A percentile compares a stretch with the other conserved stretches of the same genome.
Conservation (phyloP, 2,888 invertebrate species). For the Drosophila pseudotakahashii region DNA sequence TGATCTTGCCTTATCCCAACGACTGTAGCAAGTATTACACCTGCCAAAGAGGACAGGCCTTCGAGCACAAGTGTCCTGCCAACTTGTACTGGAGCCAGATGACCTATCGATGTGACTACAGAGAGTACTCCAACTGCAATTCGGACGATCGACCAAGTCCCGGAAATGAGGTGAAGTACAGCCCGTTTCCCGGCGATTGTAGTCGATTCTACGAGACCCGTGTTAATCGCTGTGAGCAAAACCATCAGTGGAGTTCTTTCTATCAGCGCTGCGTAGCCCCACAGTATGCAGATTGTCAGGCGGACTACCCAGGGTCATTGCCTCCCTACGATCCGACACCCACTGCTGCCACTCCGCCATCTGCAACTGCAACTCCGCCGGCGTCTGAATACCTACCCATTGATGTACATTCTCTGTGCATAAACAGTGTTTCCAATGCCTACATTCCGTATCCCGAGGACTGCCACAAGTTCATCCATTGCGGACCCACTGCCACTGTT, state of each 20-base stretch:
- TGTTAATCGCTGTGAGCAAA: conserved; percentile 53
- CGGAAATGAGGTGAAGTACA: conserved; percentile 45
- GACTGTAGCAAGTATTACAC: conserved; percentile 79
- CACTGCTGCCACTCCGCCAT: conserved; percentile 49
- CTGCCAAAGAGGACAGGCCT: conserved; percentile 68
- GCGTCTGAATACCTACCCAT: conserved; percentile 5
- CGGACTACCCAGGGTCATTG: not conserved
- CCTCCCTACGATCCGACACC: conserved; percentile 13
- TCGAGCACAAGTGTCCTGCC: conserved; percentile 62
- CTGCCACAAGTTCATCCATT: conserved; percentile 79
- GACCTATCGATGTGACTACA: conserved; percentile 76
- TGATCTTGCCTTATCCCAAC: conserved; percentile 61
- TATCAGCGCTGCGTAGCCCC: conserved; percentile 70
- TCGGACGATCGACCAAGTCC: not conserved
- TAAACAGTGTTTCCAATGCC: not conserved
- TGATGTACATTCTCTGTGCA: conserved; percentile 35
- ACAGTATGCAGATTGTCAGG: conserved; percentile 56
- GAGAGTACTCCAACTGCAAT: conserved; percentile 61
- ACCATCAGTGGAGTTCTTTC: conserved; percentile 66
- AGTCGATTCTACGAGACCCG: conserved; percentile 71
- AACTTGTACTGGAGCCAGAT: conserved; percentile 73
- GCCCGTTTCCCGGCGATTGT: conserved; percentile 67
- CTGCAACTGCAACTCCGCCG: not conserved
- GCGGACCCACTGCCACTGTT: conserved; percentile 62
- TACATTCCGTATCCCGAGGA: conserved; percentile 73